Evolutionary conservation across 2,888 invertebrate species (phyloP), one percentile per base, ranked within the genome.

Genomic region (Selenia dentaria): DNA sequence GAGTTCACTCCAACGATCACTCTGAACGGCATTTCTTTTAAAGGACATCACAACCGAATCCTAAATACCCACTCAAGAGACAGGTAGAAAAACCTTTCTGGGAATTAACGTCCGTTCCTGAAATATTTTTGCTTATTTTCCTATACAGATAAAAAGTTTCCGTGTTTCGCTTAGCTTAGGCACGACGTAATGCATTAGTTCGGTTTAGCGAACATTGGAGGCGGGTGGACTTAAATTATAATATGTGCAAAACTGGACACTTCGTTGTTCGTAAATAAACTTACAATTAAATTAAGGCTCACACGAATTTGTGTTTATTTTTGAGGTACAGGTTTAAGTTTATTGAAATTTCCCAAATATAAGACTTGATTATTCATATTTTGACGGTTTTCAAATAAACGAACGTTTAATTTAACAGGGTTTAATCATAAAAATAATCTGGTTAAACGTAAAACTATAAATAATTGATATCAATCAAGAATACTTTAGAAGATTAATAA

Each of bases 141-240:
- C 13, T 25, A 33, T 36, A 38, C 28, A 42, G 31, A 29, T 46
- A 41, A 41, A 41, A 26, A 27, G 26, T 33, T 42, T 37, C 27
- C 32, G 33, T 27, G 20, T 8, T 22, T 14, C 12, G 5, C 22
- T 16, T 26, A 6, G n/a, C 4, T 16, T 5, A 22, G 6, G 22
- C 18, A n/a, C 8, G 13, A 5, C 18, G 37, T 9, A 27, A 18
- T 9, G 35, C 20, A 33, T 43, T 38, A 27, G 25, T 22, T 31
- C 32, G 36, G 43, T 46, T 40, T 29, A 24, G 33, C 12, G 46
- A 40, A 28, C 26, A 42, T 38, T 14, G 10, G 8, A 38, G 25
- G 36, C 33, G 42, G 29, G 40, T 38, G 14, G 11, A 45, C 41
- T 49, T 54, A 54, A 59, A 46, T 42, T 28, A 36, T 46, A 27